Evolutionary conservation across 2,797 vertebrate species (phyloP).

Genomic region (Falco naumanni): DNA sequence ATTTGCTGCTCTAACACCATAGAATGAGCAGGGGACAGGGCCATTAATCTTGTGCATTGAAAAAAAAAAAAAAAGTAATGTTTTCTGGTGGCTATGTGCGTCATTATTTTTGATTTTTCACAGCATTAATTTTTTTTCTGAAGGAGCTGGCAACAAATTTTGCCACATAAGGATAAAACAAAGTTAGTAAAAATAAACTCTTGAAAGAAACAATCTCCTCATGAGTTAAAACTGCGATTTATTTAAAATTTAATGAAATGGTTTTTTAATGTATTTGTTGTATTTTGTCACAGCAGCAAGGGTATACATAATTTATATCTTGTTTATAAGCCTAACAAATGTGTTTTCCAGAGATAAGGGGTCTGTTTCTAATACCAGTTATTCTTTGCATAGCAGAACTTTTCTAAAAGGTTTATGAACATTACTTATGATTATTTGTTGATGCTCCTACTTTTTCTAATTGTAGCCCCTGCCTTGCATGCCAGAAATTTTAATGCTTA

Average conservation of each 20-base stretch:
- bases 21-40: neutral
- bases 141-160: slow-evolving; percentile 13
- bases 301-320: slow-evolving; percentile 82
- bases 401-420: slow-evolving; percentile 69
- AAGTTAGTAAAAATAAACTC: neutral
- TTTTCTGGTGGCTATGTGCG: neutral
- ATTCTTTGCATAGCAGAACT: slow-evolving; percentile 59
- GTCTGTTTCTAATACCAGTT: slow-evolving; percentile 70
- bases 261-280: slow-evolving; percentile 70
- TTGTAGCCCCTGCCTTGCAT: slow-evolving; percentile 38
- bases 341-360: slow-evolving; percentile 80
- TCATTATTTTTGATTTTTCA: slow-evolving; percentile 31
- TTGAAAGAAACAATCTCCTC: slow-evolving; percentile 67
- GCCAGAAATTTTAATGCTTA: slow-evolving; percentile 32
- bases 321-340: slow-evolving; percentile 78
- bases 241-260: slow-evolving; percentile 77
- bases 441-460: slow-evolving; percentile 41
- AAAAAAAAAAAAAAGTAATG: neutral
- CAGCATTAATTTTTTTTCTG: slow-evolving; percentile 1
- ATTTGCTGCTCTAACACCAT: neutral
- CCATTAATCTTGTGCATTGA: slow-evolving; percentile 15
- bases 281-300: slow-evolving; percentile 73
- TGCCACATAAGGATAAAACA: slow-evolving; percentile 9
- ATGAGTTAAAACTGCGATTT: slow-evolving; percentile 68
- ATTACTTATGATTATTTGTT: slow-evolving; percentile 59